Evolutionary conservation across 2,888 invertebrate genomes (phyloP).

Genomic region (Ennomos fuscantarius): DNA sequence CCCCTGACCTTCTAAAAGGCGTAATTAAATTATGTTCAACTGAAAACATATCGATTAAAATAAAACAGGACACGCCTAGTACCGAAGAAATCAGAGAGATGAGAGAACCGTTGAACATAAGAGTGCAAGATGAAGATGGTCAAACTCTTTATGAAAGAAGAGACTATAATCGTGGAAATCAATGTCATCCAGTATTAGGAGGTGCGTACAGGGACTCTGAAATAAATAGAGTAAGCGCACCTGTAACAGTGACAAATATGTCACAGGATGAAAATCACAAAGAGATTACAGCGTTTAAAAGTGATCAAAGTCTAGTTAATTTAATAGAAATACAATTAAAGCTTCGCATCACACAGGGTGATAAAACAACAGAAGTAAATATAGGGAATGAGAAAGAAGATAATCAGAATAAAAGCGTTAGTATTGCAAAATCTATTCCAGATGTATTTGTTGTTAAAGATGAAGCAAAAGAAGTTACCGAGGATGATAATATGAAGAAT

Average conservation of each 20-base stretch:
- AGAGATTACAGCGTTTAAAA: constrained; percentile 43
- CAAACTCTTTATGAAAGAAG: constrained; percentile 62
- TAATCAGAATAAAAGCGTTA: constrained; percentile 13
- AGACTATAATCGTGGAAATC: constrained; percentile 50
- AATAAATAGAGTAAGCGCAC: constrained; percentile 52
- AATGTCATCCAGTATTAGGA: constrained; percentile 45
- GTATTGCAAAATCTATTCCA: constrained; percentile 42
- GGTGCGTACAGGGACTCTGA: constrained; percentile 57
- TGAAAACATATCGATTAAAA: constrained; percentile 55
- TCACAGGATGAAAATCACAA: constrained; percentile 37
- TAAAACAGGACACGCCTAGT: constrained; percentile 53
- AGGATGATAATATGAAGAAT: constrained; percentile 53
- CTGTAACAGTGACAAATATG: constrained; percentile 42
- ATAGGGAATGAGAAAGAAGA: constrained; percentile 48
- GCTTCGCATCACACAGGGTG: constrained; percentile 60
- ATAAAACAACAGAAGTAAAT: constrained; percentile 58
- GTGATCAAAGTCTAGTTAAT: constrained; percentile 56
- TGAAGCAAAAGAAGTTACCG: constrained; percentile 35
- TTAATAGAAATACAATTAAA: constrained; percentile 69
- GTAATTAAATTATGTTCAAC: constrained; percentile 49
- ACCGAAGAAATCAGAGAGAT: constrained; percentile 62
- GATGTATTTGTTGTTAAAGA: constrained; percentile 56
- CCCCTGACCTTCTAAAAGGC: constrained; percentile 24
- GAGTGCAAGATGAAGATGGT: constrained; percentile 64
- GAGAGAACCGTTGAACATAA: constrained; percentile 55